Evolutionary conservation across 2,888 invertebrate species (phyloP).

Genomic region (Tetramorium bicarinatum): DNA sequence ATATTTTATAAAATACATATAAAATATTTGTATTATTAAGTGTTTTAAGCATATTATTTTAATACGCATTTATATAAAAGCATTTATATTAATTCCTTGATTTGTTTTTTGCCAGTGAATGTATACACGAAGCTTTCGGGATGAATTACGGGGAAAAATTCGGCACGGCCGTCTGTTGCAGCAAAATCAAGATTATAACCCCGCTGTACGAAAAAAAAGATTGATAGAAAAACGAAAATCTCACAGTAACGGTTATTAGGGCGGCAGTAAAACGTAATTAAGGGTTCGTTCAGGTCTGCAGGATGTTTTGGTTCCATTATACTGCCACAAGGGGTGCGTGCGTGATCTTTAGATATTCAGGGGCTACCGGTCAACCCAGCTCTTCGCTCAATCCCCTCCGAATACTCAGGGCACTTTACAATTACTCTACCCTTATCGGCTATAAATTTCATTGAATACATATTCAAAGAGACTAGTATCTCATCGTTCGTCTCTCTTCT

Average conservation of each 20-base stretch:
- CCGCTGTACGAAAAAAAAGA: neutral
- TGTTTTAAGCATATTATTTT: neutral
- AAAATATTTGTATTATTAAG: neutral
- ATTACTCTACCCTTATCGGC: slow-evolving; percentile 79
- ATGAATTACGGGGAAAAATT: neutral
- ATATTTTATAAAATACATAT: neutral
- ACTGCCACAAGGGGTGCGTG: slow-evolving; percentile 43
- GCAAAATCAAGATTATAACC: neutral
- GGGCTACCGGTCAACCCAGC: slow-evolving; percentile 61
- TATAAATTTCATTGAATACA: slow-evolving; percentile 85
- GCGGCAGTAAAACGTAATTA: slow-evolving; percentile 80
- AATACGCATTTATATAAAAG: neutral
- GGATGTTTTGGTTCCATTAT: slow-evolving; percentile 85
- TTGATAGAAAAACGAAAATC: slow-evolving; percentile 13
- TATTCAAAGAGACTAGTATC: slow-evolving; percentile 78
- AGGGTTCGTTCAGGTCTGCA: slow-evolving; percentile 80
- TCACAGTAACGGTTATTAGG: slow-evolving; percentile 67
- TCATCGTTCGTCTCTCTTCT: slow-evolving; percentile 35
- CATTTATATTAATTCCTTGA: neutral
- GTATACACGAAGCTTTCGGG: neutral
- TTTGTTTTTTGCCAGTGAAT: neutral
- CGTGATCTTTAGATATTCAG: slow-evolving; percentile 52
- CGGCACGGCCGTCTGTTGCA: slow-evolving; percentile 15
- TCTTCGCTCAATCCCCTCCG: slow-evolving; percentile 2
- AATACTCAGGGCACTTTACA: slow-evolving; percentile 75